Base-by-base conservation (phyloP, 2,888 invertebrate genomes). In the Amphipoea lucens region DNA sequence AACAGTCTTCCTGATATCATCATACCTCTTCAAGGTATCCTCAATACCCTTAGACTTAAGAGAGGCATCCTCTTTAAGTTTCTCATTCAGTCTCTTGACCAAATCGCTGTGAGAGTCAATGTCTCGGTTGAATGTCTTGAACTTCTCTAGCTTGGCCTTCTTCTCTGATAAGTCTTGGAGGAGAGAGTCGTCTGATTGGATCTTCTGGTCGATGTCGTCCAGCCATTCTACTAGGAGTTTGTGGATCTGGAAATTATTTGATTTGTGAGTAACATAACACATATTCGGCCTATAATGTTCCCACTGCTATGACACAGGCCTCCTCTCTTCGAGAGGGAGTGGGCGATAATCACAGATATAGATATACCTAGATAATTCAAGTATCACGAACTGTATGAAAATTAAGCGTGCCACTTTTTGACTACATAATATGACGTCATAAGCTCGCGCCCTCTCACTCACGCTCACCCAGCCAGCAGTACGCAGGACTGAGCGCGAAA, bases 91-190 rank as follows among this genome's bases (percentile, higher is more conserved):
- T 91, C 98, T 98, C 85, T 98, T 98, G 0, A 99, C 97, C 54
- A 98, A 97, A 83, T 99, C 99, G 77, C 97, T 98, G 88, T 99
- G 98, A 0, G 98, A 98, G 79, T 97, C 97, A 68, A 99, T 98
- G 90, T 99, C 99, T 85, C 98, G 97, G 89, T 98, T 98, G 74
- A 99, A 97, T 0, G 98, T 98, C 91, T 98, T 98, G 94, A 98
- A 98, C 94, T 99, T 99, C 93, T 99, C 99, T 40, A 99, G 93
- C 67, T 98, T 98, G 0, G 99, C 98, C 89, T 98, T 98, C 95
- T 99, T 99, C 93, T 99, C 99, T 74, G 99, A 98, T 3, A 99
- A 96, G 92, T 99, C 99, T 90, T 98, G 98, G 51, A 98, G 97
- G 81, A 97, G 97, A 17, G 97, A 97, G 90, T 98, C 98, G 82